Evolutionary conservation across 1,140 invertebrate genomes (phyloP).

Genomic region (Mesaphorura yosii): DNA sequence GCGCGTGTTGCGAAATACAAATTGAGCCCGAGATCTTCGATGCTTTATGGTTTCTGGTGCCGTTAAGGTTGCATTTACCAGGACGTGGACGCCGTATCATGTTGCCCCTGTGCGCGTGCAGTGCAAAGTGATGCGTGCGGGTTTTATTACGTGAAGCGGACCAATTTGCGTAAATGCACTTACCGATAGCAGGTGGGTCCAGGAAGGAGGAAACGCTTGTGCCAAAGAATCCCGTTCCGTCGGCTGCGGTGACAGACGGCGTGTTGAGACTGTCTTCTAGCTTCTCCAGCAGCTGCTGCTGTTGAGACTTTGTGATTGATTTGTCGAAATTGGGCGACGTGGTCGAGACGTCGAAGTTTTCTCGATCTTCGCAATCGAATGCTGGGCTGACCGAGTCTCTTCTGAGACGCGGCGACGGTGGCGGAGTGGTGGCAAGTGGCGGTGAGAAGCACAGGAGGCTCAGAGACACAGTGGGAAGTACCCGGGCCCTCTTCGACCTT

Average conservation of each 20-base stretch:
- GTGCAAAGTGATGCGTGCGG: no score
- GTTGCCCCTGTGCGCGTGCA: no score
- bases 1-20: no score
- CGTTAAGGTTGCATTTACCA: no score
- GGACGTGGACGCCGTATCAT: no score
- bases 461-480: conserved; percentile 29
- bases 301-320: conserved; percentile 10
- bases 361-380: no score
- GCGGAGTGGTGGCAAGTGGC: conserved; percentile 27
- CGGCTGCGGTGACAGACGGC: conserved; percentile 23
- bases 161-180: conserved; percentile 6
- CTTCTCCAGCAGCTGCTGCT: conserved; percentile 17
- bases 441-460: conserved; percentile 32
- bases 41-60: no score
- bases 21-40: no score
- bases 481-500: conserved; percentile 29
- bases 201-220: conserved; percentile 19
- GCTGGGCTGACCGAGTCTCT: background rate
- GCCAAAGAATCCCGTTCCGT: conserved; percentile 30
- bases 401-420: conserved; percentile 25
- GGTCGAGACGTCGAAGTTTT: conserved; percentile 2
- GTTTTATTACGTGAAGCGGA: no score
- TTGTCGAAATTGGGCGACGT: background rate
- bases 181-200: conserved; percentile 29
- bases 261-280: conserved; percentile 32